Percentiles rank a stretch among this genome's conserved stretches.
Evolutionary conservation across 2,797 vertebrate species (phyloP).

Genomic region (Rhabdophis nuchalis): DNA sequence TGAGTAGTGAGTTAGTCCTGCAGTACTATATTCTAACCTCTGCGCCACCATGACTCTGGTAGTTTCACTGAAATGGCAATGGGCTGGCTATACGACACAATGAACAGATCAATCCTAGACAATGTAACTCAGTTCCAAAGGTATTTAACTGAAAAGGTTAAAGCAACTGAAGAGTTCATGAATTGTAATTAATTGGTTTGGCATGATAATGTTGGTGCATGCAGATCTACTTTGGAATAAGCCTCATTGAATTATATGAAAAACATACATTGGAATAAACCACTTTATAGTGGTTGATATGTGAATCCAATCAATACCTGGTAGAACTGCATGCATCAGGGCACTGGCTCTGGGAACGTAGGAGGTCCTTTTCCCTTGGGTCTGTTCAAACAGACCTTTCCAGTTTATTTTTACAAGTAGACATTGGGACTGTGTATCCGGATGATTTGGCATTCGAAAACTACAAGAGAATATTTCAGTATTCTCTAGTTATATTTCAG

Average conservation of each 20-base stretch:
- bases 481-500: too few relatives aligned
- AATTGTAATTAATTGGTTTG: neutral
- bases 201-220: neutral
- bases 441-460: neutral
- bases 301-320: neutral
- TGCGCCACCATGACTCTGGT: too few relatives aligned
- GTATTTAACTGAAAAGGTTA: neutral
- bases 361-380: neutral
- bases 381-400: neutral
- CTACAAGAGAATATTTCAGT: neutral
- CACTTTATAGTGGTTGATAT: neutral
- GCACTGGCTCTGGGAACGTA: neutral
- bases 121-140: neutral
- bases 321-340: neutral
- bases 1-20: too few relatives aligned
- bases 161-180: neutral
- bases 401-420: neutral
- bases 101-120: neutral
- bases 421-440: neutral
- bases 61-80: neutral
- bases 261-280: neutral
- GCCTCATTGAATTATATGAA: neutral
- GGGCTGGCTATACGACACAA: neutral
- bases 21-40: too few relatives aligned
- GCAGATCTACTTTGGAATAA: neutral